Evolutionary conservation across 1,140 invertebrate species (phyloP).

Genomic region (Scaptomyza graminum): DNA sequence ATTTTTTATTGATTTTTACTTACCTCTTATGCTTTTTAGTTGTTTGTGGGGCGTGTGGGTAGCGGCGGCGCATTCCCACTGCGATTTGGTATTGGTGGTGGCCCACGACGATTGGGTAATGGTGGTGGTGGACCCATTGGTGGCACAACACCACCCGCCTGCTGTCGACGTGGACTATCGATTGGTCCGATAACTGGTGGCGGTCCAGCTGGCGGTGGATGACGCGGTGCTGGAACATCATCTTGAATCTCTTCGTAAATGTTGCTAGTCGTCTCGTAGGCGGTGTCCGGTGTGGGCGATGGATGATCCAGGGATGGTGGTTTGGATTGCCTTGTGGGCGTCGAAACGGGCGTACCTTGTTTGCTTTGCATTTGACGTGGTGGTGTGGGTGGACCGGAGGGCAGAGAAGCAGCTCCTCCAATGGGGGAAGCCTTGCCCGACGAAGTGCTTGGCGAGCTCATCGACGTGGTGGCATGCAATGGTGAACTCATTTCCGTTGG

Average conservation of each 20-base stretch:
- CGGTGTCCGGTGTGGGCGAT: constrained; percentile 30
- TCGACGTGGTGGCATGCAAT: constrained; percentile 49
- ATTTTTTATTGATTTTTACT: constrained; percentile 27
- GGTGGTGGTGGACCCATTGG: constrained; percentile 85
- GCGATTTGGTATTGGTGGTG: constrained; percentile 87
- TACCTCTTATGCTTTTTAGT: constrained; percentile 53
- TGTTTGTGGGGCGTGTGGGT: constrained; percentile 74
- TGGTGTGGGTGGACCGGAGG: constrained; percentile 69
- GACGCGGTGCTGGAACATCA: constrained; percentile 68
- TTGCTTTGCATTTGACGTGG: constrained; percentile 74
- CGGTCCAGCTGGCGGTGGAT: constrained; percentile 65
- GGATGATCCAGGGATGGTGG: constrained; percentile 43
- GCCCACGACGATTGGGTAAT: constrained; percentile 86
- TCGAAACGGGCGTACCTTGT: constrained; percentile 67
- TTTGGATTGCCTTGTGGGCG: constrained; percentile 67
- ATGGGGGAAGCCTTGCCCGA: constrained; percentile 70
- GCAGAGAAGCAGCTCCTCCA: constrained; percentile 19
- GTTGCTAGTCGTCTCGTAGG: constrained; percentile 68
- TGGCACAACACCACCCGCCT: constrained; percentile 75
- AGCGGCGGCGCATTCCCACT: constrained; percentile 83
- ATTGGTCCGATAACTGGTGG: constrained; percentile 43
- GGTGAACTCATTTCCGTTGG: constrained; percentile 62
- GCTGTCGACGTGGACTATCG: constrained; percentile 61
- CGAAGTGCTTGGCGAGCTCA: constrained; percentile 59
- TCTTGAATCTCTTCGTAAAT: constrained; percentile 79